Base-by-base conservation (phyloP, 2,113 vertebrate species). In the Hucho hucho region DNA sequence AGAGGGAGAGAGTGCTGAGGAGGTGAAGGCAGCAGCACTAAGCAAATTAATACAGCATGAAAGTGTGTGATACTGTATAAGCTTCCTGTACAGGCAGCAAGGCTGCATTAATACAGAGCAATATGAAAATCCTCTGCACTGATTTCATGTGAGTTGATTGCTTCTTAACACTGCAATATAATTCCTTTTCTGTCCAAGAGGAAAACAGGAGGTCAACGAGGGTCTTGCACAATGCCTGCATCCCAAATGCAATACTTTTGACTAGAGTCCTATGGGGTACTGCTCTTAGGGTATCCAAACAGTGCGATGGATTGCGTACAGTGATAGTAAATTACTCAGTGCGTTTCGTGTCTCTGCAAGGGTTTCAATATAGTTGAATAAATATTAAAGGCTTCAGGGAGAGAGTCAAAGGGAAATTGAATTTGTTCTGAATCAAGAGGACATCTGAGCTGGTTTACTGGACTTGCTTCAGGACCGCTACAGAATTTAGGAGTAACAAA, bases 381-480 rank as follows among this genome's bases (percentile, higher is more conserved):
- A 80, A 70, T 70, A 70, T 20, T 13, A 13, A 37, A 64, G 75
- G 46, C 72, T 74, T 71, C 67, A 28, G 64, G 32, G 28, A 24
- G 16, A 37, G 7, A 43, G 53, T 18, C 59, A 53, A 78, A 75
- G 43, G 7, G 37, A 64, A 73, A 70, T 9, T 56, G 14, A 77
- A 70, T 81, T 79, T 73, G 24, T 59, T 66, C 14, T 11, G 28
- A 70, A 66, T 18, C 37, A 74, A 47, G 43, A 13, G 11, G 1
- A 75, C 68, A 73, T 32, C 59, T 82, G 37, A 80, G 65, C 71
- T 7, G 20, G 74, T 71, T 77, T 77, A 69, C 7, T 59, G 37
- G 37, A 7, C 37, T 9, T 58, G 64, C n/a, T 1, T 3, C 47
- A 72, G 66, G 59, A 76, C 12, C 25, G 9, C 7, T 65, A 14